These are phyloP conservation scores for Hydractinia symbiolongicarpus DNA, from an alignment of 30 jellyfish, hydroid and myxozoan species.

Conservation along the genomic window DNA sequence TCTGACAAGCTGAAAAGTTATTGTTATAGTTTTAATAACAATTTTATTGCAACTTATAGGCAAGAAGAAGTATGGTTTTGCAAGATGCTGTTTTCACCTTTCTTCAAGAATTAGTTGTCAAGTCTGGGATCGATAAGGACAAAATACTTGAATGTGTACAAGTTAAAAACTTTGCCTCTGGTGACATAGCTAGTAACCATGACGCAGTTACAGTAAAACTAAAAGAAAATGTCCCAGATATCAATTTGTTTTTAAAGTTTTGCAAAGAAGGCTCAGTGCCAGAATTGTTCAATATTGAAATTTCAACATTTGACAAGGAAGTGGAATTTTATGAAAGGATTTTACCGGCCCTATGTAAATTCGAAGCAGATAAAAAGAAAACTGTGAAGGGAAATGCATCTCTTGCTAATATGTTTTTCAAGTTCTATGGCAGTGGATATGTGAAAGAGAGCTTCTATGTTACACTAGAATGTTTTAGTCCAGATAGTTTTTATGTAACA, in stretches of 20 bases:
- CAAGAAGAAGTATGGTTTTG: too few species aligned
- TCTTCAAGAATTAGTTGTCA: too few species aligned
- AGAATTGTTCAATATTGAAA: not conserved
- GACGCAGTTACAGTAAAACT: not conserved
- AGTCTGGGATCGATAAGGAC: too few species aligned
- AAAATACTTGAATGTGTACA: not conserved
- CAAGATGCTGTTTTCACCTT: too few species aligned
- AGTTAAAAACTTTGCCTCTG: not conserved
- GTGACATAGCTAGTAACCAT: not conserved
- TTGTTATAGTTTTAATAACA: too few species aligned
- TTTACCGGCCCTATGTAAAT: not conserved
- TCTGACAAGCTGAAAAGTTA: too few species aligned
- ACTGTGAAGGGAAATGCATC: not conserved
- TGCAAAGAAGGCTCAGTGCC: not conserved
- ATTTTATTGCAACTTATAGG: too few species aligned
- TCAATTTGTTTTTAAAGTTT: slow-evolving; percentile 1
- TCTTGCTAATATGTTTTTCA: not conserved
- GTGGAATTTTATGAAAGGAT: not conserved
- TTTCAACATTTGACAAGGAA: slow-evolving; percentile 14
- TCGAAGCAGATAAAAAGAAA: not conserved
- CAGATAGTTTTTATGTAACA: slow-evolving; percentile 15
- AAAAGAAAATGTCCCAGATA: not conserved
- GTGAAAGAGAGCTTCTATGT: not conserved
- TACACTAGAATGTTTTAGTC: not conserved
- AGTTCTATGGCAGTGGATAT: not conserved